Conservation (phyloP, 2,113 vertebrate genomes). For the Sylvilagus bachmani region DNA sequence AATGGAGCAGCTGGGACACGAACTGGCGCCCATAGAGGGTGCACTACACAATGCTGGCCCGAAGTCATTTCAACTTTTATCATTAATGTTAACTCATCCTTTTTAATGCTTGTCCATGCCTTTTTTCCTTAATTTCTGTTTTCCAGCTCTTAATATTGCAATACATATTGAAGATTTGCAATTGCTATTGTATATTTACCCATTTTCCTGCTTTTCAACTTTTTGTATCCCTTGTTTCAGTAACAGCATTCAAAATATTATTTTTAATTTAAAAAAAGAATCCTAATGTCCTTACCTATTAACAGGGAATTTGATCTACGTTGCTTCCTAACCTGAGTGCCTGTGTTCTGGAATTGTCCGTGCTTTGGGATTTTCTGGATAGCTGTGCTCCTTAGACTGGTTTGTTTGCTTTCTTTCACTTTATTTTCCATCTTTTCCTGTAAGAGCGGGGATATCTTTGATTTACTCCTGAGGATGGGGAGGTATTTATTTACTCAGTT, state of each 20-base stretch:
- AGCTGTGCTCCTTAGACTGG: not conserved
- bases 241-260: not conserved
- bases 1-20: too few species aligned
- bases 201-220: constrained; percentile 14
- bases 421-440: not conserved
- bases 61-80: not conserved
- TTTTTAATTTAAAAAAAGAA: constrained; percentile 8
- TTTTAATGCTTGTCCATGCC: not conserved
- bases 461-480: not conserved
- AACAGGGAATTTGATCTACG: not conserved
- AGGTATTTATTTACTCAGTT: not conserved
- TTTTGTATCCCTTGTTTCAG: not conserved
- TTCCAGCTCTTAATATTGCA: not conserved
- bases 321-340: not conserved
- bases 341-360: not conserved
- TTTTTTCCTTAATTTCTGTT: not conserved
- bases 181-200: constrained; percentile 1
- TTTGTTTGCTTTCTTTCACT: not conserved
- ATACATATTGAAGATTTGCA: not conserved
- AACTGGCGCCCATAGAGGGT: too few species aligned
- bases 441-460: not conserved
- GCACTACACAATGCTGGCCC: too few species aligned
- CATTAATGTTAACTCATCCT: not conserved
- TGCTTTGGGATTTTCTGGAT: not conserved
- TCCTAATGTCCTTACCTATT: not conserved